phyloP scores from a whole-genome alignment of 2,888 invertebrate species.

The Furcula furcula region DNA sequence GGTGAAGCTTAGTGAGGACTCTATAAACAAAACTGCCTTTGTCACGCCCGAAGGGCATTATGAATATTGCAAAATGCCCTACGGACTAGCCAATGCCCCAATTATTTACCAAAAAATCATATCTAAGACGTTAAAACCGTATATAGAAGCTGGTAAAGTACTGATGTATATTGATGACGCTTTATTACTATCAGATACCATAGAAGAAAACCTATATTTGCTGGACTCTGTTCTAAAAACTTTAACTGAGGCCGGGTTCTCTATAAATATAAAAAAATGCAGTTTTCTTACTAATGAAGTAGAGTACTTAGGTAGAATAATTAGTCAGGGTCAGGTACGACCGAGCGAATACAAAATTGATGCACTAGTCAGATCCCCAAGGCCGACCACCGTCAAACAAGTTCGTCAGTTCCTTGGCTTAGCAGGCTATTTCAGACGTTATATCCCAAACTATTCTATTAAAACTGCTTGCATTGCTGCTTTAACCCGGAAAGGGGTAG shows the following conservation, averaged over 20 bases:
- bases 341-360: constrained; percentile 1
- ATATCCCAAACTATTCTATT: constrained; percentile 1
- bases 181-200: neutral
- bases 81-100: constrained; percentile 19
- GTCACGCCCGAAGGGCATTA: constrained; percentile 17
- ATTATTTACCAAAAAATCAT: constrained; percentile 21
- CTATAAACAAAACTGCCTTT: constrained; percentile 15
- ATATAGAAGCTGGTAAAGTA: constrained; percentile 3
- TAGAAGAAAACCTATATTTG: neutral
- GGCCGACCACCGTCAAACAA: constrained; percentile 3
- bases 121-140: neutral
- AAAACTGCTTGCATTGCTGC: constrained; percentile 12
- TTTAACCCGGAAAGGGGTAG: neutral
- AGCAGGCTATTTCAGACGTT: constrained; percentile 5
- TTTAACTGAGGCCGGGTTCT: constrained; percentile 2
- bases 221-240: neutral
- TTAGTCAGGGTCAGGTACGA: constrained; percentile 2
- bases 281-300: constrained; percentile 1
- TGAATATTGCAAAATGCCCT: constrained; percentile 23
- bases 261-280: constrained; percentile 5
- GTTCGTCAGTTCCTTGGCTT: constrained; percentile 6
- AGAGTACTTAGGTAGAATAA: constrained; percentile 1
- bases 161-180: constrained; percentile 9
- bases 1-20: constrained; percentile 11
- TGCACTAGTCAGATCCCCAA: constrained; percentile 1